A percentile compares a stretch with the other conserved stretches of the same genome.
Conservation (phyloP, 2,888 invertebrate species). For the Leptinotarsa rubiginosa region DNA sequence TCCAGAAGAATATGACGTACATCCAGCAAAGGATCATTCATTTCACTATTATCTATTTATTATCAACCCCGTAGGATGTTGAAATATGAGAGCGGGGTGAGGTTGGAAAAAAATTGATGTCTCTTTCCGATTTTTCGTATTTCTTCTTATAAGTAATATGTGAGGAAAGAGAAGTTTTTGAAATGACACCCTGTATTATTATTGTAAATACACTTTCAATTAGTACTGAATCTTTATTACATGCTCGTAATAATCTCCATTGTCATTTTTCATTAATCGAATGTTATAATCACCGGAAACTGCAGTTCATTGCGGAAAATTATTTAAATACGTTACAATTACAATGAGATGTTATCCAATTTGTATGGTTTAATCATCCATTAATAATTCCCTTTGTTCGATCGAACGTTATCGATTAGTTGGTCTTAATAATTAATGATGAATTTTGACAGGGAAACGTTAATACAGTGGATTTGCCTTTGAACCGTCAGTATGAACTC, state of each 20-base stretch:
- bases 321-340: background rate
- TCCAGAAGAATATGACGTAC: too few species aligned
- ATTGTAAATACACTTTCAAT: background rate
- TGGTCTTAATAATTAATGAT: constrained; percentile 38
- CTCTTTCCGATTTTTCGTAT: too few species aligned
- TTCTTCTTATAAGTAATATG: too few species aligned
- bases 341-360: constrained; percentile 5
- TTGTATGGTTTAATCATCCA: constrained; percentile 39
- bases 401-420: constrained; percentile 42
- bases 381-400: constrained; percentile 44
- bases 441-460: constrained; percentile 20
- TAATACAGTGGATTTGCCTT: constrained; percentile 18
- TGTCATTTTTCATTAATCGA: background rate
- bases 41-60: too few species aligned
- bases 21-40: too few species aligned
- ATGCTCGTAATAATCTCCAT: background rate
- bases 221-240: background rate
- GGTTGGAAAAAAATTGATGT: too few species aligned
- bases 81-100: too few species aligned
- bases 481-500: background rate
- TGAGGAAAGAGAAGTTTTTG: too few species aligned
- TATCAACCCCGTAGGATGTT: too few species aligned
- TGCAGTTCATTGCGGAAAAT: background rate
- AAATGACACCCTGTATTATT: too few species aligned
- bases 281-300: background rate